A percentile compares a stretch with the other conserved stretches of the same genome.
Conservation (phyloP, 37 sponge, comb jelly and placozoan genomes). For the Halichondria panicea region DNA sequence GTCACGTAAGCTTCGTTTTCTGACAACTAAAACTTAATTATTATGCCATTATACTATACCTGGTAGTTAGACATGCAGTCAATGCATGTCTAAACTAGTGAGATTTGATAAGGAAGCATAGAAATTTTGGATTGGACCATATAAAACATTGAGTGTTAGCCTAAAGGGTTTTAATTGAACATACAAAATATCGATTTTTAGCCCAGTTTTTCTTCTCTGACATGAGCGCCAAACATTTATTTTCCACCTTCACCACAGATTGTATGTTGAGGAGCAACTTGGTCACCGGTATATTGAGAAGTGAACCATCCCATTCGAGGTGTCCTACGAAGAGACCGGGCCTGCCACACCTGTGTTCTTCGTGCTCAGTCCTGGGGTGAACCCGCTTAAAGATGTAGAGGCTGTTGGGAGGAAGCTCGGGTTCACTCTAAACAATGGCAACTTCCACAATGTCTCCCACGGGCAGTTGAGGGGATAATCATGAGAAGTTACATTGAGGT, state of each 20-base stretch:
- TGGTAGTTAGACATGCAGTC: no score
- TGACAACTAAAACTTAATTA: neutral
- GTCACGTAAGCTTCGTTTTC: slow-evolving; percentile 57
- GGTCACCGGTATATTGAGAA: slow-evolving; percentile 91
- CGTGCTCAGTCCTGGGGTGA: slow-evolving; percentile 98
- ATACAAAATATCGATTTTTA: no score
- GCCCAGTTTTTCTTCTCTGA: neutral
- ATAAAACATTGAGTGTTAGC: no score
- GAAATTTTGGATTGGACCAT: no score
- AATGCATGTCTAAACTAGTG: no score
- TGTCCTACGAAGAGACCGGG: slow-evolving; percentile 94
- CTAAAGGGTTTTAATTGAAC: no score
- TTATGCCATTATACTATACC: neutral
- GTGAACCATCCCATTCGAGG: slow-evolving; percentile 87
- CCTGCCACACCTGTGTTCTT: slow-evolving; percentile 99
- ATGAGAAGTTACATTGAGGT: no score
- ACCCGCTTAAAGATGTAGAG: slow-evolving; percentile 99
- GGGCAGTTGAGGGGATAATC: slow-evolving; percentile 91
- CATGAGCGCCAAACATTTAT: no score
- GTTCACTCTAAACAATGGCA: slow-evolving; percentile 81
- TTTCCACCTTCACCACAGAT: slow-evolving; percentile 18
- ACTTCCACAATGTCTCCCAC: slow-evolving; percentile 97
- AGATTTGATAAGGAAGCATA: no score
- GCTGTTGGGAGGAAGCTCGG: slow-evolving; percentile 95
- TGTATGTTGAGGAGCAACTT: slow-evolving; percentile 98